Base-by-base conservation (phyloP, 2,888 invertebrate genomes). In the Drosophila greeni region DNA sequence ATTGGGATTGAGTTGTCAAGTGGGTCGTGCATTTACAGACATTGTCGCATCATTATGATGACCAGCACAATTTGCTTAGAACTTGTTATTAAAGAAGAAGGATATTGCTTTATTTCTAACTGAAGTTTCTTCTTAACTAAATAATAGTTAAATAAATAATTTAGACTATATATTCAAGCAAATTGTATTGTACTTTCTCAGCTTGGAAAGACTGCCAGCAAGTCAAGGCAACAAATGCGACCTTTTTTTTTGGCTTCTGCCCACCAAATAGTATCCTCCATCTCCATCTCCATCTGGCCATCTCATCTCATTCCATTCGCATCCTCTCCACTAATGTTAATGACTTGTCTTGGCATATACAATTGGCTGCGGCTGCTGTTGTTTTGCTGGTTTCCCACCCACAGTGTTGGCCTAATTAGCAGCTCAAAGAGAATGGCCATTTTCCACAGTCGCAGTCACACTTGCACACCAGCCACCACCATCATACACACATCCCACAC, bases 331-430 rank as follows among this genome's bases (percentile, higher is more conserved):
- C 68, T 74, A 74, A 80, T 59, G 61, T 78, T 83, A 79, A 75
- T 79, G 82, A 72, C 55, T 24, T 76, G 76, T 70, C 77, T 74
- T 76, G 76, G 66, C 76, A 72, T 59, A 76, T 66, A 76, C 76
- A 79, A 79, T 79, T 78, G 82, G 67, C 70, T 76, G 67, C 70
- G 11, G 48, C 31, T 66, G 61, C 43, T 61, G 65, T 65, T 76
- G 52, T 34, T 67, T 68, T 31, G 70, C 47, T 42, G 55, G 47
- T 11, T 47, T 40, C 16, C 20, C 61, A 43, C 56, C 52, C 64
- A 40, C 58, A 57, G 40, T 58, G 52, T 64, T 71, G 70, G 40
- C 66, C 83, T 82, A 78, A 78, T 78, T 78, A 83, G 78, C 77
- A 61, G 51, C 40, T 47, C 36, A 55, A 39, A 55, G 58, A 51